Evolutionary conservation across 2,888 invertebrate genomes (phyloP).

Genomic region (Pachycephus smyrnensis): DNA sequence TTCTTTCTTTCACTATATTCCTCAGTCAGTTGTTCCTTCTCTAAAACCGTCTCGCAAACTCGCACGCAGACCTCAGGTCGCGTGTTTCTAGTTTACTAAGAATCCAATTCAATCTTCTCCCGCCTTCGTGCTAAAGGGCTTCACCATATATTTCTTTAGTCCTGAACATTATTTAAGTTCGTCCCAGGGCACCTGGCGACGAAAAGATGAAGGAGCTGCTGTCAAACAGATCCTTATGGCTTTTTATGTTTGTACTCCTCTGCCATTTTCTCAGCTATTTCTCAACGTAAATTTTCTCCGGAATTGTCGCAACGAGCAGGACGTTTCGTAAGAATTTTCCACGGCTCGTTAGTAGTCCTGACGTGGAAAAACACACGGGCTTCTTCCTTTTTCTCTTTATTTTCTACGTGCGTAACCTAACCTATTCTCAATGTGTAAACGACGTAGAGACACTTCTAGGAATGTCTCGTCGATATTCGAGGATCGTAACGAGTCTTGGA

Average conservation of each 20-base stretch:
- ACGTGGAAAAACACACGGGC: not conserved
- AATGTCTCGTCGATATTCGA: not conserved
- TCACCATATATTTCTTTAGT: not conserved
- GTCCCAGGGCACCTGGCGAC: not conserved
- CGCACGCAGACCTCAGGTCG: not conserved
- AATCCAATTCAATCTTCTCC: not conserved
- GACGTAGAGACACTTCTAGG: not conserved
- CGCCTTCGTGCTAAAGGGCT: not conserved
- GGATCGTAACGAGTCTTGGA: not conserved
- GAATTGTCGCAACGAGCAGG: not conserved
- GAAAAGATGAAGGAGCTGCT: not conserved
- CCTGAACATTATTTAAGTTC: not conserved
- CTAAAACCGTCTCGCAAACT: not conserved
- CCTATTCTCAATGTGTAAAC: not conserved
- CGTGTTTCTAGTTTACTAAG: not conserved
- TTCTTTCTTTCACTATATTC: not conserved
- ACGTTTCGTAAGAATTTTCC: not conserved
- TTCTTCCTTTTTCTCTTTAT: not conserved
- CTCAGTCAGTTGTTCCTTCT: not conserved
- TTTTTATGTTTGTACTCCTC: not conserved
- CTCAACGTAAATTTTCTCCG: not conserved
- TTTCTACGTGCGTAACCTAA: not conserved
- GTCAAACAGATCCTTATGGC: not conserved
- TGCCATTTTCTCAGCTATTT: not conserved
- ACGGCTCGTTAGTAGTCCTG: not conserved